phyloP scores from a whole-genome alignment of 2,113 vertebrate species.

The Agapornis roseicollis region DNA sequence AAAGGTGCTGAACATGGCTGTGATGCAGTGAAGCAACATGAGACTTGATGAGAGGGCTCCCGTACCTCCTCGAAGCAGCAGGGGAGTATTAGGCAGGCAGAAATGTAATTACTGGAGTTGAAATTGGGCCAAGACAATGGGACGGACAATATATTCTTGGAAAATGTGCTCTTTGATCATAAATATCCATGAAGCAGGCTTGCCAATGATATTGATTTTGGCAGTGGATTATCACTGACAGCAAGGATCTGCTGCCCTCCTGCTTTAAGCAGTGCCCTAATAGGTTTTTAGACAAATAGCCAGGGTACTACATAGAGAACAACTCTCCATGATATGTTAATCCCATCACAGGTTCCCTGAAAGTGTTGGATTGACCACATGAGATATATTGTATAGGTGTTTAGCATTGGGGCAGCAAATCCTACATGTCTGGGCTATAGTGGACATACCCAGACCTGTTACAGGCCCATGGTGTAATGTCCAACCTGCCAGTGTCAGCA shows the following conservation, averaged over 20 bases:
- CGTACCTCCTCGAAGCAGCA: accelerated
- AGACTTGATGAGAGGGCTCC: neutral
- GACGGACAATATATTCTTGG: neutral
- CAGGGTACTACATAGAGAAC: neutral
- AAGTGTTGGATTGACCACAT: neutral
- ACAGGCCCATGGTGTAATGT: neutral
- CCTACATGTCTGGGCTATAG: accelerated
- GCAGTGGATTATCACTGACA: conserved; percentile 38
- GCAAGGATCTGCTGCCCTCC: neutral
- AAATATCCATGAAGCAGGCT: conserved; percentile 38
- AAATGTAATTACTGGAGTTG: conserved; percentile 13
- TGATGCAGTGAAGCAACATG: accelerated
- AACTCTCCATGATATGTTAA: neutral
- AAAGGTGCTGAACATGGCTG: neutral
- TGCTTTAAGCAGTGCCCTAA: neutral
- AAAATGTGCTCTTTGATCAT: conserved; percentile 17
- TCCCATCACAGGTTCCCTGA: neutral
- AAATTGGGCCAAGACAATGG: conserved; percentile 18
- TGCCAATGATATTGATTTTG: conserved; percentile 49
- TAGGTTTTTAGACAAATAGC: neutral
- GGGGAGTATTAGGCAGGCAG: neutral
- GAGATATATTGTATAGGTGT: neutral
- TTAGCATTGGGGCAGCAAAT: neutral
- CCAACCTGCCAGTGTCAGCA: accelerated
- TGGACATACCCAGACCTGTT: neutral